Percentiles rank a stretch among this genome's conserved stretches.
These are phyloP conservation scores for Glomeris maerens DNA, from an alignment of 1,140 invertebrate genomes.

Conservation along the genomic window DNA sequence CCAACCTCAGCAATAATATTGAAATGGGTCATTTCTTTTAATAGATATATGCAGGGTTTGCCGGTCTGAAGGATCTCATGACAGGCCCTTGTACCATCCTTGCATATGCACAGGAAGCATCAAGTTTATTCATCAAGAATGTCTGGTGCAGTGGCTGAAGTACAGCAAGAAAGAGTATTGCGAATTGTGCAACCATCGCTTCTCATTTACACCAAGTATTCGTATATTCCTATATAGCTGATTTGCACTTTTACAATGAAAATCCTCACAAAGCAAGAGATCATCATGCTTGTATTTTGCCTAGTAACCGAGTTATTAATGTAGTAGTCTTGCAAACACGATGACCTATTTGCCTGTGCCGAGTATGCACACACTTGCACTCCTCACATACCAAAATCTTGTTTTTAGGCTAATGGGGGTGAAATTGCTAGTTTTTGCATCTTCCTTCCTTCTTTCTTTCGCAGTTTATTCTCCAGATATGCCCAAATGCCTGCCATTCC, in stretches of 20 bases:
- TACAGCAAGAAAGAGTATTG: slow-evolving; percentile 98
- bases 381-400: too few relatives aligned
- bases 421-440: background rate
- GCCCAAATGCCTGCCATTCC: slow-evolving; percentile 84
- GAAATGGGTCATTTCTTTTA: too few relatives aligned
- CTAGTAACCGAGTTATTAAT: too few relatives aligned
- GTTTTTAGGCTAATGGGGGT: background rate
- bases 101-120: slow-evolving; percentile 98
- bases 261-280: too few relatives aligned
- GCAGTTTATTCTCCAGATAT: slow-evolving; percentile 93
- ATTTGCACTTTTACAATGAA: too few relatives aligned
- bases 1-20: too few relatives aligned
- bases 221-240: too few relatives aligned
- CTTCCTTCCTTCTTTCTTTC: slow-evolving; percentile 18
- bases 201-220: slow-evolving; percentile 88
- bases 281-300: too few relatives aligned
- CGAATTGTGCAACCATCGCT: slow-evolving; percentile 93
- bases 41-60: slow-evolving; percentile 94
- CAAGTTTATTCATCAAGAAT: slow-evolving; percentile 93
- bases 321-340: too few relatives aligned
- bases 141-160: slow-evolving; percentile 48
- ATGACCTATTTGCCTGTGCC: too few relatives aligned
- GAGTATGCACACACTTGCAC: too few relatives aligned
- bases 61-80: slow-evolving; percentile 71
- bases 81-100: slow-evolving; percentile 86